A percentile compares a stretch with the other conserved stretches of the same genome.
Evolutionary conservation across 2,888 invertebrate species (phyloP).

Genomic region (Eulithis prunata): DNA sequence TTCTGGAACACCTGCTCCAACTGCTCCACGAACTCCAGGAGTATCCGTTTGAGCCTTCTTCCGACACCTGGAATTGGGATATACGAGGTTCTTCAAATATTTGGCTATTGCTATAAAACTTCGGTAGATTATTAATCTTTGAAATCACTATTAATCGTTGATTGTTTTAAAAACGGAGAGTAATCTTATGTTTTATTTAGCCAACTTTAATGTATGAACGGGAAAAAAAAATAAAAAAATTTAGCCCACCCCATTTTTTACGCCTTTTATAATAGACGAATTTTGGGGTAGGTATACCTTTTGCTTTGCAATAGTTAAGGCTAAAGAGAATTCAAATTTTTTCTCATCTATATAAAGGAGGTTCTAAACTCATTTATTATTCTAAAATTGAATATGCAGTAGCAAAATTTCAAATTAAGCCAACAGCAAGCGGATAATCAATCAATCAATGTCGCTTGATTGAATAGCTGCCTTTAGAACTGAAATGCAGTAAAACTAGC

Average conservation of each 20-base stretch:
- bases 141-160: too few relatives aligned
- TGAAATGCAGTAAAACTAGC: conserved; percentile 29
- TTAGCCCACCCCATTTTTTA: too few relatives aligned
- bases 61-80: conserved; percentile 40
- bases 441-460: conserved; percentile 31
- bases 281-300: too few relatives aligned
- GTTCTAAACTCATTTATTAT: neutral
- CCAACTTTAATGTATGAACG: too few relatives aligned
- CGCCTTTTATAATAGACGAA: too few relatives aligned
- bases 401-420: conserved; percentile 15
- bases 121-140: too few relatives aligned
- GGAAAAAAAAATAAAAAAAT: too few relatives aligned
- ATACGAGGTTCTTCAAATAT: neutral
- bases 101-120: neutral
- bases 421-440: conserved; percentile 22
- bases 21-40: conserved; percentile 89
- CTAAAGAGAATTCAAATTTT: too few relatives aligned
- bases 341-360: too few relatives aligned
- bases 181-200: too few relatives aligned
- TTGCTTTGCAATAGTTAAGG: too few relatives aligned
- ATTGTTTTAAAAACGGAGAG: too few relatives aligned
- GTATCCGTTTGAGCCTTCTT: conserved; percentile 47
- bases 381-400: neutral
- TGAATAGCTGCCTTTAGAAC: conserved; percentile 23
- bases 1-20: conserved; percentile 89